Conservation (phyloP, 2,113 vertebrate species). For the Campylomormyrus numenius region DNA sequence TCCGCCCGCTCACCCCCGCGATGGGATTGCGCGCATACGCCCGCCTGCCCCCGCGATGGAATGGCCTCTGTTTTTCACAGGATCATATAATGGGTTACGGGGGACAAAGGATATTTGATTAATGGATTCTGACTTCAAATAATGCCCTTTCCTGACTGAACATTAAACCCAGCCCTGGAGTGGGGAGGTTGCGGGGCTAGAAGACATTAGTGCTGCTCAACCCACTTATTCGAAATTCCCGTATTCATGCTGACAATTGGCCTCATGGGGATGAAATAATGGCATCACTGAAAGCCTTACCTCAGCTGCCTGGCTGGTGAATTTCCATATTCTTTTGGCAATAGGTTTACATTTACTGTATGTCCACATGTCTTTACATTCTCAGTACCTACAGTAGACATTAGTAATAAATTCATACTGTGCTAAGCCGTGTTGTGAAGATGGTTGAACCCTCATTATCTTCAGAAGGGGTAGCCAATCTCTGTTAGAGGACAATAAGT, state of each 20-base stretch:
- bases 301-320: neutral
- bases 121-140: slow-evolving; percentile 26
- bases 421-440: neutral
- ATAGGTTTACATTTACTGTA: neutral
- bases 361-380: neutral
- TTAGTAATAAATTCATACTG: neutral
- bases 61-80: neutral
- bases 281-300: neutral
- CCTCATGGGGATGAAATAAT: neutral
- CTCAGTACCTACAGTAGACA: neutral
- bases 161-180: neutral
- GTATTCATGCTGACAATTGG: neutral
- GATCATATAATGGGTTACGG: slow-evolving; percentile 23
- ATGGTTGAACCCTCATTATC: neutral
- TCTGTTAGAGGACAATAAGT: neutral
- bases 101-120: slow-evolving; percentile 25
- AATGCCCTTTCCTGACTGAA: neutral
- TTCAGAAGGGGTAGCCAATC: neutral
- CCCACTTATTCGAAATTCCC: neutral
- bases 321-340: neutral
- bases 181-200: neutral
- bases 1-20: neutral
- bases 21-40: neutral
- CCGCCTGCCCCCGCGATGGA: neutral
- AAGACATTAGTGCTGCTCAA: neutral